A percentile compares a stretch with the other conserved stretches of the same genome.
Conservation (phyloP, 2,797 vertebrate genomes). For the Valencia hispanica region DNA sequence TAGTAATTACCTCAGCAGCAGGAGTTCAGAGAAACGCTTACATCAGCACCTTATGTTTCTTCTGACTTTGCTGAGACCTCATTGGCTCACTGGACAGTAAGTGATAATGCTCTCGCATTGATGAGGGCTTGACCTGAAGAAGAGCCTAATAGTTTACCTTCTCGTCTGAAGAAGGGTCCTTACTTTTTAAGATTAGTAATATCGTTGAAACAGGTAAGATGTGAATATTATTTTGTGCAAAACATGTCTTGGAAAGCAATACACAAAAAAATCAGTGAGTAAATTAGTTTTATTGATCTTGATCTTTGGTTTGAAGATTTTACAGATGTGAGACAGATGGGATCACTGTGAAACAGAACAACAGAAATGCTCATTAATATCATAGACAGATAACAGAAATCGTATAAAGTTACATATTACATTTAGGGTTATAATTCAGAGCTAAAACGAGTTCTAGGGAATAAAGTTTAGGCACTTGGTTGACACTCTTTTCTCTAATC, state of each 20-base stretch:
- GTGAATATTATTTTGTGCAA: background rate
- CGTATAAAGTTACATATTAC: background rate
- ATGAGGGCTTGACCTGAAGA: constrained; percentile 23
- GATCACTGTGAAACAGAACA: constrained; percentile 48
- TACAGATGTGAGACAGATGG: background rate
- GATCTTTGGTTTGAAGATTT: constrained; percentile 5
- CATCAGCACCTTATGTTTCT: constrained; percentile 44
- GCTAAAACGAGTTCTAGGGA: background rate
- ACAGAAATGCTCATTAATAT: background rate
- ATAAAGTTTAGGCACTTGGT: background rate
- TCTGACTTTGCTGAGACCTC: constrained; percentile 48
- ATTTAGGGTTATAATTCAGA: background rate
- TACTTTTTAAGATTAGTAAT: background rate
- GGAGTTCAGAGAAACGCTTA: constrained; percentile 55
- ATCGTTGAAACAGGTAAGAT: background rate
- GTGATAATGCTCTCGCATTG: constrained; percentile 37
- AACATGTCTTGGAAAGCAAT: background rate
- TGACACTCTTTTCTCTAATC: background rate
- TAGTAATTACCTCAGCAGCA: constrained; percentile 69
- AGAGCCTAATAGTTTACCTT: constrained; percentile 10
- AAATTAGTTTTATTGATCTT: constrained; percentile 39
- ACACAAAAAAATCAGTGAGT: background rate
- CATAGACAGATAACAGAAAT: background rate
- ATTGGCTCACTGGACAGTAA: constrained; percentile 48
- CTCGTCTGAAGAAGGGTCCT: background rate